These are phyloP conservation scores for Argopecten irradians DNA, from an alignment of 1,140 invertebrate species.

Conservation along the genomic window DNA sequence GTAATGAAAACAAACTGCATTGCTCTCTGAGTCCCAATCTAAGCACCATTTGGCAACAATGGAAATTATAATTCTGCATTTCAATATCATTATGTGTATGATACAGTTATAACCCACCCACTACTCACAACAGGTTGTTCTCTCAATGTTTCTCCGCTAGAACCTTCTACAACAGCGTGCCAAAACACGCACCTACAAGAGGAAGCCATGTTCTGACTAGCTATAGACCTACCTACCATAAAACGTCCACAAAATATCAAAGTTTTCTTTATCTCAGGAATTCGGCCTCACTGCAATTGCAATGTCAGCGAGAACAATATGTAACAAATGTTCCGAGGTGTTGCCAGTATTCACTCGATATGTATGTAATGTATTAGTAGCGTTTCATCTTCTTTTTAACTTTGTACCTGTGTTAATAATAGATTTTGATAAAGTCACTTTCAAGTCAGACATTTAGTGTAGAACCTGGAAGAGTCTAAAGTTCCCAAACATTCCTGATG, in stretches of 20 bases:
- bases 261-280: background rate
- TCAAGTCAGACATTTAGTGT: background rate
- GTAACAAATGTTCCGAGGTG: background rate
- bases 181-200: background rate
- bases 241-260: background rate
- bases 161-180: background rate
- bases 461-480: background rate
- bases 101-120: background rate
- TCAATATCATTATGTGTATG: too few relatives aligned
- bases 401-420: background rate
- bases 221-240: background rate
- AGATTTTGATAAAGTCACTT: background rate
- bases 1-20: too few relatives aligned
- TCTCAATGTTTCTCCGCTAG: background rate
- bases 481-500: background rate
- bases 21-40: too few relatives aligned
- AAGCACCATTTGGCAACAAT: too few relatives aligned
- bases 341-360: too few relatives aligned
- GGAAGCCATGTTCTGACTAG: constrained; percentile 9
- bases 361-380: background rate
- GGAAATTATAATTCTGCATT: too few relatives aligned
- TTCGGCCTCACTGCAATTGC: background rate
- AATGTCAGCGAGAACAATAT: background rate
- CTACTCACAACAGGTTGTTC: background rate
- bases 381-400: background rate